Conservation (phyloP, 2,113 vertebrate genomes). For the Psettodes erumei region DNA sequence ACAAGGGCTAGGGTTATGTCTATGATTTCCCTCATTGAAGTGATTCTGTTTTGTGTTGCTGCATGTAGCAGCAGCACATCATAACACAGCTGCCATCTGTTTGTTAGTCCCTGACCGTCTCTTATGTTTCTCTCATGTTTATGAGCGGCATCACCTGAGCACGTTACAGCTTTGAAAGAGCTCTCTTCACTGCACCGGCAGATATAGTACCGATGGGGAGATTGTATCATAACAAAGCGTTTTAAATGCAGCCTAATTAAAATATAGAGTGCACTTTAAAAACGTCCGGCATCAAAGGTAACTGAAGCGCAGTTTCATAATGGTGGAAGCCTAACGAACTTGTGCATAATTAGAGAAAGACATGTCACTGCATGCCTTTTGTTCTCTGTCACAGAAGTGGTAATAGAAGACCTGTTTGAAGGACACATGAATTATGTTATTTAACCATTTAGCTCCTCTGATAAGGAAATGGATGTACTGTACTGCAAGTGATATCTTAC, state of each 20-base stretch:
- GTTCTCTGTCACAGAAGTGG: conserved; percentile 41
- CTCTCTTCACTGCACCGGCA: not conserved
- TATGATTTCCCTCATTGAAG: not conserved
- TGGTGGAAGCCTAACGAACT: conserved; percentile 41
- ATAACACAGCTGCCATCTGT: conserved; percentile 12
- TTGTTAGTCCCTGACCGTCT: conserved; percentile 5
- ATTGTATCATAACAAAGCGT: conserved; percentile 49
- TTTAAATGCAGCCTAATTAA: conserved; percentile 59
- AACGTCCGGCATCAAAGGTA: conserved; percentile 65
- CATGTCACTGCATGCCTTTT: conserved; percentile 48
- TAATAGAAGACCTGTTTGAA: conserved; percentile 56
- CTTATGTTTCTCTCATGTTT: conserved; percentile 44
- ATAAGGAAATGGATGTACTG: conserved; percentile 31
- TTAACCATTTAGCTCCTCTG: conserved; percentile 32
- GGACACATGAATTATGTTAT: conserved; percentile 48
- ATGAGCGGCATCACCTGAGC: conserved; percentile 39
- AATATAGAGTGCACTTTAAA: conserved; percentile 60
- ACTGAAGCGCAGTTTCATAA: conserved; percentile 25
- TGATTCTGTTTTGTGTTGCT: not conserved
- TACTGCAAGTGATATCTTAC: not conserved
- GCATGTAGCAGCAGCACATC: not conserved
- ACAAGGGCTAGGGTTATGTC: not conserved
- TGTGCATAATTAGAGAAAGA: conserved; percentile 36
- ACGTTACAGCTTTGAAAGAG: conserved; percentile 35
- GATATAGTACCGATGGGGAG: not conserved